These are phyloP conservation scores for Quadroppia sp. DNA, from an alignment of 2,888 invertebrate genomes.

Conservation along the genomic window DNA sequence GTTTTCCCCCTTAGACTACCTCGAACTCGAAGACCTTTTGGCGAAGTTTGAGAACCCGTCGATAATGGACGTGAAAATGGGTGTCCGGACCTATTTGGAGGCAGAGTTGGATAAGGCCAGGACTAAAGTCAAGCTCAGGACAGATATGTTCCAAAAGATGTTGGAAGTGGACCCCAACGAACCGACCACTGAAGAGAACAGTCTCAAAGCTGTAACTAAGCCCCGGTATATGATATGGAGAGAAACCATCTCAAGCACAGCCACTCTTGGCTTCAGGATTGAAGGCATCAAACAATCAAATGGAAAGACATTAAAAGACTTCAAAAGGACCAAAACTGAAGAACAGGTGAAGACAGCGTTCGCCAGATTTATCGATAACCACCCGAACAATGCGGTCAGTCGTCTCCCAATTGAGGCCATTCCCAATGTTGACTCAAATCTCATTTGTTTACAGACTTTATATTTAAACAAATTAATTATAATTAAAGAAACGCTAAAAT, in stretches of 20 bases:
- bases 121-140: constrained; percentile 66
- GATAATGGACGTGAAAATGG: constrained; percentile 96
- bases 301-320: constrained; percentile 87
- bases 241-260: constrained; percentile 89
- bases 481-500: constrained; percentile 74
- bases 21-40: constrained; percentile 86
- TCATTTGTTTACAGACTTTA: constrained; percentile 62
- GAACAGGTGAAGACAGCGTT: constrained; percentile 73
- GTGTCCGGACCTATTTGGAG: constrained; percentile 88
- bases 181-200: constrained; percentile 83
- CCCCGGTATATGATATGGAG: constrained; percentile 94
- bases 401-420: not conserved
- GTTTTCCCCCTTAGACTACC: constrained; percentile 58
- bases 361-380: constrained; percentile 72
- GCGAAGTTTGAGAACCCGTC: constrained; percentile 87
- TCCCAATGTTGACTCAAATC: too few relatives aligned
- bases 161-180: constrained; percentile 84
- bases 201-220: constrained; percentile 85
- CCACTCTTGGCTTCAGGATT: constrained; percentile 90
- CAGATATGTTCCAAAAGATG: constrained; percentile 98
- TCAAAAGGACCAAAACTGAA: constrained; percentile 83
- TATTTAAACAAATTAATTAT: constrained; percentile 78
- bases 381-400: constrained; percentile 73
- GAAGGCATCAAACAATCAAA: constrained; percentile 76
- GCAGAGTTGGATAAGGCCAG: constrained; percentile 92